phyloP scores from a whole-genome alignment of 2,113 vertebrate genomes.

The Tichodroma muraria region DNA sequence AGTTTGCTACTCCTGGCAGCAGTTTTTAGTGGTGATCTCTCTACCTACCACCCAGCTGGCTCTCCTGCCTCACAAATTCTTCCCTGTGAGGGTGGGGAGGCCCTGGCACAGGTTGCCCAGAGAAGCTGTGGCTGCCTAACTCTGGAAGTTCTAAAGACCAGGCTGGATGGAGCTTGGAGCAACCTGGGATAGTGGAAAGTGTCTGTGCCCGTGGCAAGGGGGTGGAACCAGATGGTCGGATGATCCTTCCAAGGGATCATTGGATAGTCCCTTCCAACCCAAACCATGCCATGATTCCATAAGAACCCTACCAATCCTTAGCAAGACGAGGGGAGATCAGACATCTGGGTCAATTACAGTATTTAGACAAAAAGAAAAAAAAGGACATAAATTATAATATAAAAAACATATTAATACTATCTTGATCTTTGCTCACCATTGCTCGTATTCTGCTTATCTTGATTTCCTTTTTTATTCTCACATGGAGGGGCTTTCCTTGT shows the following conservation, averaged over 20 bases:
- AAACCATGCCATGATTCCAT: neutral
- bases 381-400: neutral
- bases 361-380: neutral
- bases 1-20: neutral
- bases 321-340: neutral
- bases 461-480: neutral
- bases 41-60: accelerated
- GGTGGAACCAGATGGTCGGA: neutral
- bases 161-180: neutral
- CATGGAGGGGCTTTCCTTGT: neutral
- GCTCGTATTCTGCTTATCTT: neutral
- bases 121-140: neutral
- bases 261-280: neutral
- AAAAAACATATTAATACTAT: neutral
- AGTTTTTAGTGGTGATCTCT: neutral
- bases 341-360: neutral
- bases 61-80: neutral
- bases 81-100: neutral
- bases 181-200: neutral
- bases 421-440: accelerated
- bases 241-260: no score
- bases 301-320: neutral
- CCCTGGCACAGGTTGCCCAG: neutral
- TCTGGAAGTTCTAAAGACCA: neutral
- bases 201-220: neutral